phyloP scores from a whole-genome alignment of 1,140 invertebrate species.

The Drosophila sturtevanti region DNA sequence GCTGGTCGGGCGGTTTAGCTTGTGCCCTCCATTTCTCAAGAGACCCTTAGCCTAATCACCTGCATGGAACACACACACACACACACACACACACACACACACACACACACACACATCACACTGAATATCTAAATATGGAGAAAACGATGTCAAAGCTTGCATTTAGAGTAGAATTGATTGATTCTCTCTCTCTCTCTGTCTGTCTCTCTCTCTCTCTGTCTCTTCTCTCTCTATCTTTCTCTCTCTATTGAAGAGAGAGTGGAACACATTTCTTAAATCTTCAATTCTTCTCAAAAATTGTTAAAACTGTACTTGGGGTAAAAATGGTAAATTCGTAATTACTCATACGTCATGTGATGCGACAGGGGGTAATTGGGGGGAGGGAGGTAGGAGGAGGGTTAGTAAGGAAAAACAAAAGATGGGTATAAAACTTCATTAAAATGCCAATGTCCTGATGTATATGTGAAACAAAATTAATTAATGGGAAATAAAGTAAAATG shows the following conservation, averaged over 20 bases:
- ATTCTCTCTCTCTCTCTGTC: slow-evolving; percentile 10
- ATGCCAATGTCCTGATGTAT: slow-evolving; percentile 31
- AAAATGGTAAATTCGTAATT: slow-evolving; percentile 49
- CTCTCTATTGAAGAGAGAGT: too few species aligned
- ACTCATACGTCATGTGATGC: slow-evolving; percentile 51
- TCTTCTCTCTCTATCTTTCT: too few species aligned
- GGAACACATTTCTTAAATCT: background rate
- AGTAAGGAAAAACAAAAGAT: slow-evolving; percentile 7
- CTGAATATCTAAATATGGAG: background rate
- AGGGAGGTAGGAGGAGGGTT: background rate
- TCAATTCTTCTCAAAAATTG: background rate
- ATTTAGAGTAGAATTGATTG: slow-evolving; percentile 38
- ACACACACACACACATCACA: background rate
- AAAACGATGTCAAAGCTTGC: slow-evolving; percentile 48
- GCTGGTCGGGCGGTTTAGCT: background rate
- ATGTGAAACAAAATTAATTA: slow-evolving; percentile 60
- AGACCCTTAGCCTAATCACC: slow-evolving; percentile 56
- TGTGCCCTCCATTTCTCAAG: slow-evolving; percentile 46
- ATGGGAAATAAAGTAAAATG: slow-evolving; percentile 20
- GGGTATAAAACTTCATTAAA: slow-evolving; percentile 54
- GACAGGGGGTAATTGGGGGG: background rate
- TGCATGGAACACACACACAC: too few species aligned
- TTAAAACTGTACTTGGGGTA: background rate
- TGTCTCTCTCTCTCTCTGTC: slow-evolving; percentile 19
- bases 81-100: slow-evolving; percentile 22